Evolutionary conservation across 2,888 invertebrate genomes (phyloP).

Genomic region (Scelioninae gen. 1): DNA sequence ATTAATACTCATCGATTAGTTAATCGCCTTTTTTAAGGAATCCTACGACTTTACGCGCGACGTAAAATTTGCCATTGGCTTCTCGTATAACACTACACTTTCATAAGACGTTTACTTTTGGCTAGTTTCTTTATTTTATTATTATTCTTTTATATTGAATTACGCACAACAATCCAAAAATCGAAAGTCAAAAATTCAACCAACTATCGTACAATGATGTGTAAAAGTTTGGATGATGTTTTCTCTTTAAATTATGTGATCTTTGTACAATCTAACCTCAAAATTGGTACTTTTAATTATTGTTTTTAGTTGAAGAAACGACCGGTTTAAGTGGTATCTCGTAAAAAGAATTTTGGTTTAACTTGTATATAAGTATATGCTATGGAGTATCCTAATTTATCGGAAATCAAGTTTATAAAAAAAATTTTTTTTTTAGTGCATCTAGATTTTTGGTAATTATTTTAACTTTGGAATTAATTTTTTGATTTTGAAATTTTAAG

Average conservation of each 20-base stretch:
- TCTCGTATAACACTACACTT: slow-evolving; percentile 19
- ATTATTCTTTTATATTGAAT: neutral
- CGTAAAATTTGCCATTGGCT: slow-evolving; percentile 19
- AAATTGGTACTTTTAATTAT: slow-evolving; percentile 42
- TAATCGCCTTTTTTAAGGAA: slow-evolving; percentile 3
- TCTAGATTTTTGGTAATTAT: too few species aligned
- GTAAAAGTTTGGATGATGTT: too few species aligned
- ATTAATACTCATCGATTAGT: slow-evolving; percentile 14
- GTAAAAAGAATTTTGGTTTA: slow-evolving; percentile 4
- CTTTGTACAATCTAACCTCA: slow-evolving; percentile 15
- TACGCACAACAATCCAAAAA: slow-evolving; percentile 23
- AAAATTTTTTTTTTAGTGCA: too few species aligned
- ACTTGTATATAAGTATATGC: too few species aligned
- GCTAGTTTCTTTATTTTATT: slow-evolving; percentile 23
- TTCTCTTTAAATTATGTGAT: slow-evolving; percentile 8
- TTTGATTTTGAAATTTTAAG: too few species aligned
- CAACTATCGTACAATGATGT: too few species aligned
- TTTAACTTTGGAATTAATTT: too few species aligned
- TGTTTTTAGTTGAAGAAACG: slow-evolving; percentile 50
- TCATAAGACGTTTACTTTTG: slow-evolving; percentile 42
- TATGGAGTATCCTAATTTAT: neutral
- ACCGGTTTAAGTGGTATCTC: slow-evolving; percentile 50
- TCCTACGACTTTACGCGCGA: slow-evolving; percentile 11
- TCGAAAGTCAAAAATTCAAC: slow-evolving; percentile 27
- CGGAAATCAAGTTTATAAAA: neutral